Evolutionary conservation across 2,888 invertebrate species (phyloP).

Genomic region (Bimastos eiseni): DNA sequence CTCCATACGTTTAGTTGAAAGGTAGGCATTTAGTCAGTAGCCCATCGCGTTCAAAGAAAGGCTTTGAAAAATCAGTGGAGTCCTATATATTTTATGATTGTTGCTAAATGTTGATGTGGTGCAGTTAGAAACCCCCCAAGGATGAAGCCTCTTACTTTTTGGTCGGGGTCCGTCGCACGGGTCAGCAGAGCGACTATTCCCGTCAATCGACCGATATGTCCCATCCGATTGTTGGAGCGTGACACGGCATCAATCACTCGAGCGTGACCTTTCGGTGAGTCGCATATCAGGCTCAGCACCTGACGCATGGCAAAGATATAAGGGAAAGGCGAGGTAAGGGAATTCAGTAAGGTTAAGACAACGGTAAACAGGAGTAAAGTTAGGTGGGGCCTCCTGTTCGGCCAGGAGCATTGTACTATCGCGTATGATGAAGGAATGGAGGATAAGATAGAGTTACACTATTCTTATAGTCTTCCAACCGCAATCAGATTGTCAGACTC

Average conservation of each 20-base stretch:
- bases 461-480: too few species aligned
- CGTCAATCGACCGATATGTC: not conserved
- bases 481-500: too few species aligned
- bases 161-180: not conserved
- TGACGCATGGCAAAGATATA: not conserved
- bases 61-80: too few species aligned
- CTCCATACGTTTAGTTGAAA: too few species aligned
- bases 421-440: too few species aligned
- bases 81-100: not conserved
- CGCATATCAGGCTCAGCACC: not conserved
- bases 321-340: not conserved
- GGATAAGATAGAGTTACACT: too few species aligned
- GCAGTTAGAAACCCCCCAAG: not conserved
- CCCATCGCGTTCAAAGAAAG: too few species aligned
- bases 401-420: too few species aligned
- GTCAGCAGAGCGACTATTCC: not conserved
- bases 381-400: too few species aligned
- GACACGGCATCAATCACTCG: not conserved
- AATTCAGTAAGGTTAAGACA: too few species aligned
- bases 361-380: too few species aligned
- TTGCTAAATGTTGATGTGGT: not conserved
- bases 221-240: not conserved
- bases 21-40: too few species aligned
- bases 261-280: slow-evolving; percentile 1
- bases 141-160: not conserved